Percentiles rank a stretch among this genome's conserved stretches.
Evolutionary conservation across 37 sponge, comb jelly and placozoan genomes (phyloP).

Genomic region (Agelas oroides): DNA sequence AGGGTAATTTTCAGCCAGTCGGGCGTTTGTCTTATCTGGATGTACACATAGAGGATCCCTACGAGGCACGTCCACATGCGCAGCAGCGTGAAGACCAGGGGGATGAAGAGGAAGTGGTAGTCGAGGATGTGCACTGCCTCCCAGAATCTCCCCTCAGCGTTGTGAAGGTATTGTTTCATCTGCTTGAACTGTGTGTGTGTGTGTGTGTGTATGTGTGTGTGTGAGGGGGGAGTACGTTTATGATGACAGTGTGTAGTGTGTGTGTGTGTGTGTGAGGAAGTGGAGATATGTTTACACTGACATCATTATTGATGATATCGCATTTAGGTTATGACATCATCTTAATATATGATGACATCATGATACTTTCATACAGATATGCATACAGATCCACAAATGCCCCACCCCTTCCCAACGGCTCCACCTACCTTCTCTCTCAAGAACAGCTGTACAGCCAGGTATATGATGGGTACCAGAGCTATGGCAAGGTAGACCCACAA

Average conservation of each 20-base stretch:
- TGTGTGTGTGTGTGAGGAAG: background rate
- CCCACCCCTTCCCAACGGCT: too few relatives aligned
- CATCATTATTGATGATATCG: too few relatives aligned
- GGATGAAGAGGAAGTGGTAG: constrained; percentile 70
- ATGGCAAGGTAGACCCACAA: constrained; percentile 69
- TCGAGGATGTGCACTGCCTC: constrained; percentile 33
- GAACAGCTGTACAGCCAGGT: constrained; percentile 31
- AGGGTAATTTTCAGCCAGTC: background rate
- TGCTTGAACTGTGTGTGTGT: constrained; percentile 4
- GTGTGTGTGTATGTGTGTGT: background rate
- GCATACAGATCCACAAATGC: too few relatives aligned
- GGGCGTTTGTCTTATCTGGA: constrained; percentile 4
- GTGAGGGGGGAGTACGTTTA: too few relatives aligned
- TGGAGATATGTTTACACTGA: too few relatives aligned
- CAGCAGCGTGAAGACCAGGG: constrained; percentile 69
- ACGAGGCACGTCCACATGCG: constrained; percentile 67
- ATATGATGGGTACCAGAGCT: constrained; percentile 49
- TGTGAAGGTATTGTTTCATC: background rate
- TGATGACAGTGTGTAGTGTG: background rate
- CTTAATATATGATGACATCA: too few relatives aligned
- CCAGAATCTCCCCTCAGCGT: constrained; percentile 27
- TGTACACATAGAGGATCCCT: background rate
- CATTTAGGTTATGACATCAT: too few relatives aligned
- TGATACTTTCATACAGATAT: too few relatives aligned
- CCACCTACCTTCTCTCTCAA: constrained; percentile 9